A percentile compares a stretch with the other conserved stretches of the same genome.
These are phyloP conservation scores for Nothoprocta perdicaria DNA, from an alignment of 2,113 vertebrate genomes.

Conservation along the genomic window DNA sequence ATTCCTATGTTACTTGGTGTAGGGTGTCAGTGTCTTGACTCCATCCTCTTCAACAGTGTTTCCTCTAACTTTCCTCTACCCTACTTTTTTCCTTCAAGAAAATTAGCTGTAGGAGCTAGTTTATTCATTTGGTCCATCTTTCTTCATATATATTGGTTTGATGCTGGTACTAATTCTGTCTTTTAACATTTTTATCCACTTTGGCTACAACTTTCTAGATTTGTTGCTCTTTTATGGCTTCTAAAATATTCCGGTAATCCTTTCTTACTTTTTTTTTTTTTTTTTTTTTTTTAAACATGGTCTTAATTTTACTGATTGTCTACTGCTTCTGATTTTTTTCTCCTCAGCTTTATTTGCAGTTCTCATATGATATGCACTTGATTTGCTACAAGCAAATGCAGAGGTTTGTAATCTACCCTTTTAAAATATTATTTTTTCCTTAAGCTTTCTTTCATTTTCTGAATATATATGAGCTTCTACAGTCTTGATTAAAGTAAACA, in stretches of 20 bases:
- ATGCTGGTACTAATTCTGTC: not conserved
- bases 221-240: not conserved
- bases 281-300: rapidly evolving
- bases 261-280: not conserved
- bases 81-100: not conserved
- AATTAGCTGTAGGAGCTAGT: not conserved
- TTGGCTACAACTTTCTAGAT: not conserved
- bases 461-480: not conserved
- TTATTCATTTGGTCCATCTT: not conserved
- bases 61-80: not conserved
- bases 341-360: not conserved
- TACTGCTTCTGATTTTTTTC: not conserved
- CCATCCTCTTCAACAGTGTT: not conserved
- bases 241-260: not conserved
- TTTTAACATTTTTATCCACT: not conserved
- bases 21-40: not conserved
- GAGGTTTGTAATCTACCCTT: not conserved
- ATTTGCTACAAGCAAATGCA: not conserved
- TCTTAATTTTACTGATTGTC: not conserved
- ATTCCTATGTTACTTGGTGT: not conserved
- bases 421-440: not conserved
- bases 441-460: not conserved
- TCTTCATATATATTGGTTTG: not conserved
- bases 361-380: not conserved
- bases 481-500: not conserved